phyloP scores from a whole-genome alignment of 2,797 vertebrate species.

The Uromys caudimaculatus region DNA sequence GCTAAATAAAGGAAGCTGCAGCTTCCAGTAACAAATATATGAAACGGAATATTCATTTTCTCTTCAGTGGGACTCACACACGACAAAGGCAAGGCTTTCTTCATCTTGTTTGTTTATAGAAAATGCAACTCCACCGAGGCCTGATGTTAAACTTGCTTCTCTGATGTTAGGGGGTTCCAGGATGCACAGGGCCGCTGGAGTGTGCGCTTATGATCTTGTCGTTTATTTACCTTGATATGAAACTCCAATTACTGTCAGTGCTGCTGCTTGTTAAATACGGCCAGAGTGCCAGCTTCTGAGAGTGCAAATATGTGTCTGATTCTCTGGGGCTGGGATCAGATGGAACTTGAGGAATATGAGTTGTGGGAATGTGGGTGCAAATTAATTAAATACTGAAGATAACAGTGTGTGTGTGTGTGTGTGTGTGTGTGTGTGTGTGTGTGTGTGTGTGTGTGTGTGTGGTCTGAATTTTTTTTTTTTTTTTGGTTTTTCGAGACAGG shows the following conservation, averaged over 20 bases:
- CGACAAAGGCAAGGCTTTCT: slow-evolving; percentile 89
- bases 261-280: slow-evolving; percentile 88
- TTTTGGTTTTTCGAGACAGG: too few species aligned
- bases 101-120: slow-evolving; percentile 89
- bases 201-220: slow-evolving; percentile 87
- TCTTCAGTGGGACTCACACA: slow-evolving; percentile 89
- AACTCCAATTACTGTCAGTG: slow-evolving; percentile 89
- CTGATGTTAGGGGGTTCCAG: slow-evolving; percentile 88
- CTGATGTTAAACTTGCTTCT: slow-evolving; percentile 87
- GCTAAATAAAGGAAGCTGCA: slow-evolving; percentile 87
- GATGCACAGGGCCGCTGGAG: slow-evolving; percentile 87
- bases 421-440: not conserved
- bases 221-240: slow-evolving; percentile 90
- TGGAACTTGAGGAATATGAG: slow-evolving; percentile 82
- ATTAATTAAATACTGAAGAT: slow-evolving; percentile 88
- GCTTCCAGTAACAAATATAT: slow-evolving; percentile 85
- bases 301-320: slow-evolving; percentile 89
- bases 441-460: not conserved
- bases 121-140: slow-evolving; percentile 87
- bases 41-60: slow-evolving; percentile 91
- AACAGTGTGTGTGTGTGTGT: slow-evolving; percentile 56
- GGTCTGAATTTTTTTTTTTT: too few species aligned
- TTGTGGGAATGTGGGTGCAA: slow-evolving; percentile 83
- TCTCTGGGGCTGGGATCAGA: slow-evolving; percentile 87
- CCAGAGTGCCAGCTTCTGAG: slow-evolving; percentile 85